Base-by-base conservation (phyloP, 2,888 invertebrate species). In the Callosobruchus maculatus region DNA sequence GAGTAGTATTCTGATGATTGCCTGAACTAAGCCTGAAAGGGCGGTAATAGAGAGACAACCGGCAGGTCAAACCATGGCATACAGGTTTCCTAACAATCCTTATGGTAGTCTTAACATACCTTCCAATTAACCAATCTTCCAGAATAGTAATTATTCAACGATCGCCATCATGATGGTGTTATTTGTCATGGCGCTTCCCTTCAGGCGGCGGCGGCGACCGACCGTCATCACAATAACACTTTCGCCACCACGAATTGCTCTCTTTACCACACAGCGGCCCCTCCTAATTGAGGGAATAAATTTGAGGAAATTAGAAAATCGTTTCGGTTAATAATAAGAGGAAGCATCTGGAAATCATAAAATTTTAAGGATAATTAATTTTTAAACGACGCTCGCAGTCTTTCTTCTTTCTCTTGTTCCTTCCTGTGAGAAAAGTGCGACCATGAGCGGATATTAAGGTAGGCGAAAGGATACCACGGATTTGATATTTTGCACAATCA, bases 341-440 rank as follows among this genome's bases (percentile, higher is more conserved):
- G 73, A 74, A 72, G 70, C 71, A 71, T 69, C 72, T 30, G 72
- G 75, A 80, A 81, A 82, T 82, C 81, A 80, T 81, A 83, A 82
- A 83, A 83, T 83, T 82, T 82, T 81, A 79, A 77, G 81, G 81
- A 83, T 84, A 85, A 85, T 86, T 86, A 85, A 86, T 85, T 85
- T 85, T 85, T 85, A 84, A 83, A 68, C 22, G 68, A 68, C 21
- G 22, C 22, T 9, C 5, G 21, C 21, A 68, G 20, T 22, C 21
- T 22, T 22, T 9, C 68, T 21, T 68, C 68, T 5, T 22, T 20
- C 22, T 21, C 22, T 2, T 68, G 68, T 68, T 21, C 22, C 21
- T 21, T 21, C 68, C 7, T 4, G 22, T 21, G 21, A 22, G 68
- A 21, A 68, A 22, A 13, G 21, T 21, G 68, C 13, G 68, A 5